Evolutionary conservation across 1,140 invertebrate species (phyloP).

Genomic region (Apis mellifera): DNA sequence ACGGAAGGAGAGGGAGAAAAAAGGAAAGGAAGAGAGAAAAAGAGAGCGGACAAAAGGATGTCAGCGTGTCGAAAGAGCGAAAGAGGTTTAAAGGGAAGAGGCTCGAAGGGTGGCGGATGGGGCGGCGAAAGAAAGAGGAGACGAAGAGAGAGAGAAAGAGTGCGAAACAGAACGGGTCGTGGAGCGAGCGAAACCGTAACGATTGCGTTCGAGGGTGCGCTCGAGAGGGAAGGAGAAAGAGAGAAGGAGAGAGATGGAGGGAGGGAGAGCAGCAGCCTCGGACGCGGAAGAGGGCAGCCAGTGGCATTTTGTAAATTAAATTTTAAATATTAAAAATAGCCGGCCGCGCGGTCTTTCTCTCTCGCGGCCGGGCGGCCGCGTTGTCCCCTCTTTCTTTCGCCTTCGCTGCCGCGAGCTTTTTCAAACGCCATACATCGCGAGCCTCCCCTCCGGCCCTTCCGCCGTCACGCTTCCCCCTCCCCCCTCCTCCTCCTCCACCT

Average conservation of each 20-base stretch:
- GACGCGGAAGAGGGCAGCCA: constrained; percentile 56
- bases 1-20: neutral
- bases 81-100: constrained; percentile 34
- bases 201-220: constrained; percentile 43
- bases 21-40: too few relatives aligned
- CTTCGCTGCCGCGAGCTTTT: constrained; percentile 62
- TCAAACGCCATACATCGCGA: constrained; percentile 63
- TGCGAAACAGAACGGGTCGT: neutral
- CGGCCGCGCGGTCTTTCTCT: constrained; percentile 51
- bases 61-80: constrained; percentile 22
- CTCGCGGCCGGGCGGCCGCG: constrained; percentile 1
- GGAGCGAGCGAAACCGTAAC: constrained; percentile 34
- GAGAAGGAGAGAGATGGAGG: too few relatives aligned
- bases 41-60: neutral
- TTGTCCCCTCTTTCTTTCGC: constrained; percentile 55
- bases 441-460: constrained; percentile 19
- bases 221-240: neutral
- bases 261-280: constrained; percentile 14
- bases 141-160: neutral
- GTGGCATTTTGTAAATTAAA: constrained; percentile 80
- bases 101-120: neutral
- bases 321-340: constrained; percentile 80
- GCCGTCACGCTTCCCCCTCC: constrained; percentile 34
- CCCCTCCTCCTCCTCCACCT: constrained; percentile 22
- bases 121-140: neutral